phyloP scores from a whole-genome alignment of 2,888 invertebrate species.

The Octonoba sinensis region DNA sequence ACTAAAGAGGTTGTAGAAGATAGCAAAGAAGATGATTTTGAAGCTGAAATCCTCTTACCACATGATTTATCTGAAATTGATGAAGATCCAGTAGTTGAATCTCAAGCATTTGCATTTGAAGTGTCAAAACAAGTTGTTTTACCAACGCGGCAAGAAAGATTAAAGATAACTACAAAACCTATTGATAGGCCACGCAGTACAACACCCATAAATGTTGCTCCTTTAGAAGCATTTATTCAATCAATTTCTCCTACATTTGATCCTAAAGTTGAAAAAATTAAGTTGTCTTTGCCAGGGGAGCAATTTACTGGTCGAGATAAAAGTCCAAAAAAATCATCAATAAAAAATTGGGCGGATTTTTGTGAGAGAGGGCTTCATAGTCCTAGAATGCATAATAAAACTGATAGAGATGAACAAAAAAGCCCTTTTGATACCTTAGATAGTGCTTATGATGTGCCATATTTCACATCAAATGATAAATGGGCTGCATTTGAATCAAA shows the following conservation, averaged over 20 bases:
- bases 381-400: conserved; percentile 68
- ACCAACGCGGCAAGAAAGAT: conserved; percentile 63
- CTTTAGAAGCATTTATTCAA: conserved; percentile 80
- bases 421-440: conserved; percentile 31
- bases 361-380: conserved; percentile 74
- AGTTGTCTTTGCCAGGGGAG: conserved; percentile 79
- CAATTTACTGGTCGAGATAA: conserved; percentile 70
- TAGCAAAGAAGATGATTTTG: conserved; percentile 63
- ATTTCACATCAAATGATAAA: conserved; percentile 23
- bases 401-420: conserved; percentile 32
- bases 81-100: conserved; percentile 55
- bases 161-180: conserved; percentile 71
- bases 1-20: conserved; percentile 15
- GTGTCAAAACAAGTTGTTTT: conserved; percentile 44
- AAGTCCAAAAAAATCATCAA: conserved; percentile 64
- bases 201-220: conserved; percentile 80
- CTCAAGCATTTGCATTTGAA: conserved; percentile 31
- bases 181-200: conserved; percentile 82
- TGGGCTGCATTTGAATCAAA: conserved; percentile 56
- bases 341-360: conserved; percentile 72
- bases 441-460: conserved; percentile 20
- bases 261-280: conserved; percentile 76
- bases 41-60: conserved; percentile 64
- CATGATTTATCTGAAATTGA: conserved; percentile 65
- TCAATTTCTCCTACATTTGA: conserved; percentile 67